A percentile compares a stretch with the other conserved stretches of the same genome.
These are phyloP conservation scores for Sardina pilchardus DNA, from an alignment of 2,113 vertebrate genomes.

Conservation along the genomic window DNA sequence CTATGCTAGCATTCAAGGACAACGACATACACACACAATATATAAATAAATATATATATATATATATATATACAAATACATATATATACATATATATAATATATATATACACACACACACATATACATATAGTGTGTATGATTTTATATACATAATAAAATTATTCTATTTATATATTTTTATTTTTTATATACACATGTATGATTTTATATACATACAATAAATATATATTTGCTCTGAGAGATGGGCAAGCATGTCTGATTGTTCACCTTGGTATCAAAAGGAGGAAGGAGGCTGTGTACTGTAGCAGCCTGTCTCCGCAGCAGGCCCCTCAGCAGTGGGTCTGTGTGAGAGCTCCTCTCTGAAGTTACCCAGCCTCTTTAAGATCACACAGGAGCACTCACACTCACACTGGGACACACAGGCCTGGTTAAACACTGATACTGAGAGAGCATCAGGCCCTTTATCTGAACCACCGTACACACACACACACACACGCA, in stretches of 20 bases:
- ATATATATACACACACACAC: background rate
- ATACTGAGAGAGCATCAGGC: background rate
- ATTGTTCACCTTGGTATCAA: background rate
- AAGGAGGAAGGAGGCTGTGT: background rate
- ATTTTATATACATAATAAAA: too few species aligned
- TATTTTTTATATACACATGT: too few species aligned
- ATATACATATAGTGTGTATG: too few species aligned
- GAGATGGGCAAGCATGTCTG: background rate
- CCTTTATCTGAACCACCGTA: background rate
- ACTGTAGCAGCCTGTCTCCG: background rate
- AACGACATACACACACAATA: too few species aligned
- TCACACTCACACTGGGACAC: background rate
- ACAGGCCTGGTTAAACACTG: background rate
- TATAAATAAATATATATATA: background rate
- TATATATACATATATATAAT: background rate
- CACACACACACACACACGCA: conserved; percentile 6
- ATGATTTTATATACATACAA: too few species aligned
- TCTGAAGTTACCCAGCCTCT: background rate
- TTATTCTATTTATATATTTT: too few species aligned
- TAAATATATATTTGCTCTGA: background rate
- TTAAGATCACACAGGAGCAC: background rate
- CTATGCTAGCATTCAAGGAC: too few species aligned
- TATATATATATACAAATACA: background rate
- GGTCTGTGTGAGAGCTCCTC: background rate
- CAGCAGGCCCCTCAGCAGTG: background rate